Percentiles rank a stretch among this genome's conserved stretches.
Evolutionary conservation across 2,113 vertebrate genomes (phyloP).

Genomic region (Oreochromis spilurus): DNA sequence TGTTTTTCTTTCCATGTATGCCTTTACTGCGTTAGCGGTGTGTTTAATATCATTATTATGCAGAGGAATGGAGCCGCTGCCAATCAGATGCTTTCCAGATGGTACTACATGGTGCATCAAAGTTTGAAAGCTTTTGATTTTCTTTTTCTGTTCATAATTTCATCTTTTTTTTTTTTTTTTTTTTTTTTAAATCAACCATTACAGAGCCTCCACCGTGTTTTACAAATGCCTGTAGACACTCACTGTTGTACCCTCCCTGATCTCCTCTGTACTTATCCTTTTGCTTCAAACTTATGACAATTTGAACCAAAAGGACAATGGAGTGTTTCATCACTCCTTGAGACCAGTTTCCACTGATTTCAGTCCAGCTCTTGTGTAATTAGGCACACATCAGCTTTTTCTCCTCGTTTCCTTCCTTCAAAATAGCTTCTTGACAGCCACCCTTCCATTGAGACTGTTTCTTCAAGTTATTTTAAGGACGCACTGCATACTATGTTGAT

Average conservation of each 20-base stretch:
- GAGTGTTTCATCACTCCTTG: background rate
- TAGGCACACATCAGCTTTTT: background rate
- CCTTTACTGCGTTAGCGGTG: background rate
- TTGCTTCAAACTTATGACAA: background rate
- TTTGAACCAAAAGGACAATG: background rate
- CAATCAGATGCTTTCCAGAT: background rate
- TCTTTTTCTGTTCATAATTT: background rate
- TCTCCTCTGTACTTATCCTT: background rate
- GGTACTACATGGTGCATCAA: background rate
- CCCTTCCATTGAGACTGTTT: background rate
- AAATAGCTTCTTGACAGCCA: background rate
- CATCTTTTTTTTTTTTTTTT: accelerated
- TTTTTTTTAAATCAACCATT: background rate
- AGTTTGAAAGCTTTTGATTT: background rate
- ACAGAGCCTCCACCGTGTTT: background rate
- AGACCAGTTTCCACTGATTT: background rate
- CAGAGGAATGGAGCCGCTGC: background rate
- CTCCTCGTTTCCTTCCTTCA: background rate
- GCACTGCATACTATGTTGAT: background rate
- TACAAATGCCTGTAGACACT: background rate
- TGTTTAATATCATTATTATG: background rate
- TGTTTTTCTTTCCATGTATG: background rate
- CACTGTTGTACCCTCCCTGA: background rate
- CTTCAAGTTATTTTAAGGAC: background rate
- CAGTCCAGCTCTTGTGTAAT: background rate